Conservation (phyloP, 2,113 vertebrate genomes). For the Copsychus sechellarum region DNA sequence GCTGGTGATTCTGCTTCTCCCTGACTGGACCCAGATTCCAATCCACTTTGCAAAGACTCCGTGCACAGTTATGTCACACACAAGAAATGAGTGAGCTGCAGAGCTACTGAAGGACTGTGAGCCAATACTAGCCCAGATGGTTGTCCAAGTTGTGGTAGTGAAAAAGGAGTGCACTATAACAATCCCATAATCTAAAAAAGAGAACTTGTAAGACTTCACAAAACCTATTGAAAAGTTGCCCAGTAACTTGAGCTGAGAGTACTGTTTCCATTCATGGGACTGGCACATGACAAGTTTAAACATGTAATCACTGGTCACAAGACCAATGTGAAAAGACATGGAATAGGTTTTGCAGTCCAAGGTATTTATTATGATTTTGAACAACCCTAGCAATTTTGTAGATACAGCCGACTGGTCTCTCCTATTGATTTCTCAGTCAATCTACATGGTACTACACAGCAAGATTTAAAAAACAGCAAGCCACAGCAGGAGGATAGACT, state of each 20-base stretch:
- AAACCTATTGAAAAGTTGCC: neutral
- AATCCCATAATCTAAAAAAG: neutral
- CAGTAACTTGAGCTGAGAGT: neutral
- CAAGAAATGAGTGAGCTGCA: neutral
- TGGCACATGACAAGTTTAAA: neutral
- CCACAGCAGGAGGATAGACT: neutral
- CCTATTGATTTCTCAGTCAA: neutral
- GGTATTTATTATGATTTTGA: neutral
- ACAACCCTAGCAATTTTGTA: neutral
- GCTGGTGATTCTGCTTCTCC: neutral
- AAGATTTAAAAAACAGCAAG: constrained; percentile 1
- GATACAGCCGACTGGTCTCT: neutral
- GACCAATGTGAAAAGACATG: neutral
- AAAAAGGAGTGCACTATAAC: neutral
- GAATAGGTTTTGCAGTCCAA: neutral
- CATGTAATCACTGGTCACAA: neutral
- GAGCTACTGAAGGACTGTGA: neutral
- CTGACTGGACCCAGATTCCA: fast-evolving
- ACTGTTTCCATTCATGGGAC: neutral
- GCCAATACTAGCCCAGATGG: neutral
- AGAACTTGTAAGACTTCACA: neutral
- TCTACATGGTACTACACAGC: neutral
- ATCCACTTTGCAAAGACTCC: neutral
- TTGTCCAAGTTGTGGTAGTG: neutral
- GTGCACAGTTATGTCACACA: fast-evolving